These are phyloP conservation scores for Novumbra hubbsi DNA, from an alignment of 2,797 vertebrate genomes.

Conservation along the genomic window DNA sequence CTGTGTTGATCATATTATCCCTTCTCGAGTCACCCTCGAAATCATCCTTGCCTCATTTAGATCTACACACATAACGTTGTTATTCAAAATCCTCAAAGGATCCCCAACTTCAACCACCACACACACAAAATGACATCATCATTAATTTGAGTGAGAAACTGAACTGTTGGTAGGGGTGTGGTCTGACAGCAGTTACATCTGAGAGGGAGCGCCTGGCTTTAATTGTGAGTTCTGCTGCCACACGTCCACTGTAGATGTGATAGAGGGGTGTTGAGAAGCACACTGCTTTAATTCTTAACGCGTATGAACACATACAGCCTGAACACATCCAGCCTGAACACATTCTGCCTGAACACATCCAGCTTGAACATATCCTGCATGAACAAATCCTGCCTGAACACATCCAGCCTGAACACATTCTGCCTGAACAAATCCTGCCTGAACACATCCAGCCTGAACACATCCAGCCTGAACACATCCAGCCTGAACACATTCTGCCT, in stretches of 20 bases:
- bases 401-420: too few species aligned
- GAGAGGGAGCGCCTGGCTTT: background rate
- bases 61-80: background rate
- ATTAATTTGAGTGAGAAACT: background rate
- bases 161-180: background rate
- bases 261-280: background rate
- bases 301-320: too few species aligned
- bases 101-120: too few species aligned
- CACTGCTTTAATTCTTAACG: background rate
- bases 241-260: background rate
- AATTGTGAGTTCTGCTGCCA: background rate
- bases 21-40: background rate
- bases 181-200: background rate
- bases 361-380: too few species aligned
- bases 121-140: too few species aligned
- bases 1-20: background rate
- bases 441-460: too few species aligned
- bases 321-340: too few species aligned
- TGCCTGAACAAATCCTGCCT: too few species aligned
- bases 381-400: too few species aligned
- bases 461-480: too few species aligned
- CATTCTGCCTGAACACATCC: too few species aligned
- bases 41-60: background rate
- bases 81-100: background rate
- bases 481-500: too few species aligned